Base-by-base conservation (phyloP, 2,113 vertebrate species). In the Calidris pugnax region DNA sequence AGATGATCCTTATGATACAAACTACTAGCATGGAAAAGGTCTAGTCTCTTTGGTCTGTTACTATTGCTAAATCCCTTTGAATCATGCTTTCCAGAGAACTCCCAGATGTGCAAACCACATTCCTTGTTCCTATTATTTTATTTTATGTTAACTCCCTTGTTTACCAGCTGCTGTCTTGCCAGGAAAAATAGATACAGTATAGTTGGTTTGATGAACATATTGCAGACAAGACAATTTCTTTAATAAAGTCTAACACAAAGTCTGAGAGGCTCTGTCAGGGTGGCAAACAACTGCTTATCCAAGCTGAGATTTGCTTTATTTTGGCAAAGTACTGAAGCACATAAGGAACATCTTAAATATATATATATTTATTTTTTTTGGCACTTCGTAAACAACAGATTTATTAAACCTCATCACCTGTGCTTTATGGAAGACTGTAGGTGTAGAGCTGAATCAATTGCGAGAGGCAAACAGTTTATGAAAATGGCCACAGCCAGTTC, bases 271-370 rank as follows among this genome's bases (percentile, higher is more conserved):
- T 95, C 55, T 94, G 79, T 92, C 27, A 67, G 82, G 55, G 73
- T 78, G 53, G 86, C 92, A 94, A 93, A 89, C 88, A 96, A 87
- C 76, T 92, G 66, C 77, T 94, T 96, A 75, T 83, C 88, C 76
- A 81, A 92, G 53, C 48, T 89, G 75, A 85, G 92, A 87, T 81
- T 81, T 35, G 66, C 64, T 81, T 87, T 76, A 39, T 81, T 85
- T 93, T 93, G 87, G 71, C 92, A 81, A 75, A 92, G 60, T 90
- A 81, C 35, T 89, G 57, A 30, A 86, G 72, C 51, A 88, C 88
- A 86, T 88, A 96, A 82, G 93, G 92, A 80, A 74, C 33, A 56
- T 90, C 48, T 88, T 90, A 88, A 89, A 59, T 74, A 57, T 22
- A 27, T 32, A 23, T 48, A 48, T 13, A 19, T 37, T 18, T 41